Percentiles rank a stretch among this genome's conserved stretches.
Evolutionary conservation across 2,113 vertebrate species (phyloP).

Genomic region (Hypomesus transpacificus): DNA sequence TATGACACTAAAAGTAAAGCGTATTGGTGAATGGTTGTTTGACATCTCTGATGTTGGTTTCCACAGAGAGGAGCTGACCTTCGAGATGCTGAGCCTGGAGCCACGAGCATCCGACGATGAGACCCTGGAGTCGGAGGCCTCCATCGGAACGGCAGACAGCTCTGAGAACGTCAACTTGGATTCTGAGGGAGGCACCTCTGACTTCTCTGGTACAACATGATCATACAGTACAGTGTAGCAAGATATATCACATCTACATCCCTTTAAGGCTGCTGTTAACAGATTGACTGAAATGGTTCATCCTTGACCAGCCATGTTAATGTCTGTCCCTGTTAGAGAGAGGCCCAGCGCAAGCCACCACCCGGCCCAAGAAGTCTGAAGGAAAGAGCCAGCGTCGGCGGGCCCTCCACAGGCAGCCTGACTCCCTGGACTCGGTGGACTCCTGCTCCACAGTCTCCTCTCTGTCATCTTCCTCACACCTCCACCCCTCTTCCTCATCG

Average conservation of each 20-base stretch:
- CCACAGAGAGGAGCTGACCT: constrained; percentile 90
- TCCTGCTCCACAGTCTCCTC: constrained; percentile 70
- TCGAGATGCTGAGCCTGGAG: constrained; percentile 92
- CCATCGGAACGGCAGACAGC: constrained; percentile 94
- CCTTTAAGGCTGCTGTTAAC: too few species aligned
- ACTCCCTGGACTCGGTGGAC: constrained; percentile 74
- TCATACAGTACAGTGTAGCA: not conserved
- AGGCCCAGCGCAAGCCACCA: constrained; percentile 64
- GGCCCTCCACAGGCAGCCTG: constrained; percentile 69
- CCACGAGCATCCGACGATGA: constrained; percentile 94
- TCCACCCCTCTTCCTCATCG: constrained; percentile 73
- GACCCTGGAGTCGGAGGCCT: constrained; percentile 95
- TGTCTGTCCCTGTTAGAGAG: constrained; percentile 69
- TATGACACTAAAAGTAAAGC: not conserved
- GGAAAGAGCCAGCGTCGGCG: constrained; percentile 68
- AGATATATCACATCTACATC: not conserved
- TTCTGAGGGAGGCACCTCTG: constrained; percentile 81
- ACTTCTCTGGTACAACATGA: constrained; percentile 76
- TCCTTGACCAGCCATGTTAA: not conserved
- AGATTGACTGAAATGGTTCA: too few species aligned
- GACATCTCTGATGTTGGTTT: constrained; percentile 6
- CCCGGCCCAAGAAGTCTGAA: constrained; percentile 71
- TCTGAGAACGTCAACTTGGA: constrained; percentile 91
- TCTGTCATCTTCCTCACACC: constrained; percentile 67
- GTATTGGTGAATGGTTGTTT: not conserved